Percentiles rank a stretch among this genome's conserved stretches.
Evolutionary conservation across 2,113 vertebrate species (phyloP).

Genomic region (Gobiocypris rarus): DNA sequence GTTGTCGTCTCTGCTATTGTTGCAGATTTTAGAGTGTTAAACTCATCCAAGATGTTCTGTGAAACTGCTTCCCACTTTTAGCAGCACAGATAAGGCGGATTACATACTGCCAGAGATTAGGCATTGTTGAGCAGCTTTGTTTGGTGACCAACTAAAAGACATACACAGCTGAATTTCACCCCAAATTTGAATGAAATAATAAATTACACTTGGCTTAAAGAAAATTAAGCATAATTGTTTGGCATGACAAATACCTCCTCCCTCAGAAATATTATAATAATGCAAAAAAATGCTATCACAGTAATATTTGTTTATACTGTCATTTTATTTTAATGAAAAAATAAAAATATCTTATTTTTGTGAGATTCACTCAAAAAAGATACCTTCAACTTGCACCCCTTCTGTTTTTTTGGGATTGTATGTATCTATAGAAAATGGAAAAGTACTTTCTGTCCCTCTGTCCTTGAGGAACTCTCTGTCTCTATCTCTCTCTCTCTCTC

Average conservation of each 20-base stretch:
- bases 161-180: background rate
- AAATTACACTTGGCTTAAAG: background rate
- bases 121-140: conserved; percentile 80
- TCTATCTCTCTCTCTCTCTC: no score
- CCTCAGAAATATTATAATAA: no score
- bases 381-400: no score
- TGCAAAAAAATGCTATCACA: no score
- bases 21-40: conserved; percentile 63
- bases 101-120: conserved; percentile 78
- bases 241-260: background rate
- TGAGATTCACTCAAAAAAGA: no score
- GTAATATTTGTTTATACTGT: no score
- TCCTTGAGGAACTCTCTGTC: no score
- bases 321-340: no score
- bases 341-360: no score
- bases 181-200: background rate
- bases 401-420: no score
- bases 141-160: conserved; percentile 67
- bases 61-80: conserved; percentile 78
- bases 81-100: conserved; percentile 79
- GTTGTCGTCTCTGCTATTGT: conserved; percentile 42
- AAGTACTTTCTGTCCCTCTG: no score
- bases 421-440: no score
- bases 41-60: conserved; percentile 84
- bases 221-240: background rate